Evolutionary conservation across 2,797 vertebrate species (phyloP).

Genomic region (Taeniopygia guttata): DNA sequence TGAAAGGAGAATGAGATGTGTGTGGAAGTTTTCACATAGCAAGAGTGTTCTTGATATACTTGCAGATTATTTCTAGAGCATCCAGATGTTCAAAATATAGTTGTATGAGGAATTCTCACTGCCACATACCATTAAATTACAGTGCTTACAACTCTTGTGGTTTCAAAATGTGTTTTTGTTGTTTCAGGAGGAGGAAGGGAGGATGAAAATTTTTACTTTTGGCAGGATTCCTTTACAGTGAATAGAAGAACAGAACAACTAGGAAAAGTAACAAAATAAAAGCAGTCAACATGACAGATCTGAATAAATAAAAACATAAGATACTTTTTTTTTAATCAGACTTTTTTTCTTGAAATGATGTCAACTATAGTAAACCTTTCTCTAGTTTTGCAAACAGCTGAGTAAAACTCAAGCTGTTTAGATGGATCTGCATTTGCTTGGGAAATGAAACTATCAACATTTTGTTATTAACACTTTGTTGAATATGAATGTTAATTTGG

Average conservation of each 20-base stretch:
- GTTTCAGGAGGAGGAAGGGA: background rate
- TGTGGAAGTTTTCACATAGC: background rate
- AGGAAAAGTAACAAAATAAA: background rate
- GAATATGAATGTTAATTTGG: background rate
- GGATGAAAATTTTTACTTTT: background rate
- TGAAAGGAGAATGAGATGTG: background rate
- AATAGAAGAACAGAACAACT: background rate
- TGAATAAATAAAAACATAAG: background rate
- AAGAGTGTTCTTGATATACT: background rate
- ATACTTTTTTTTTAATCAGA: background rate
- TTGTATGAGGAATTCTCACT: background rate
- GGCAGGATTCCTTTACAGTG: background rate
- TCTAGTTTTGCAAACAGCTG: background rate
- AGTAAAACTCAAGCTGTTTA: background rate
- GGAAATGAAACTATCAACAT: background rate
- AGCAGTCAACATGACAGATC: background rate
- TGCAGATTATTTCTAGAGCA: background rate
- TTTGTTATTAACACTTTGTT: background rate
- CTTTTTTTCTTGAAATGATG: background rate
- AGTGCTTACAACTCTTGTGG: background rate
- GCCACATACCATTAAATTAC: background rate
- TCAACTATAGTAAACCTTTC: background rate
- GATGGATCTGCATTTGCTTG: background rate
- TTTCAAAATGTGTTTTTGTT: conserved; percentile 6
- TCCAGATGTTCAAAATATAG: background rate